These are phyloP conservation scores for Palythoa heliodiscus DNA, from an alignment of 92 coral and sea anemone species.

Conservation along the genomic window DNA sequence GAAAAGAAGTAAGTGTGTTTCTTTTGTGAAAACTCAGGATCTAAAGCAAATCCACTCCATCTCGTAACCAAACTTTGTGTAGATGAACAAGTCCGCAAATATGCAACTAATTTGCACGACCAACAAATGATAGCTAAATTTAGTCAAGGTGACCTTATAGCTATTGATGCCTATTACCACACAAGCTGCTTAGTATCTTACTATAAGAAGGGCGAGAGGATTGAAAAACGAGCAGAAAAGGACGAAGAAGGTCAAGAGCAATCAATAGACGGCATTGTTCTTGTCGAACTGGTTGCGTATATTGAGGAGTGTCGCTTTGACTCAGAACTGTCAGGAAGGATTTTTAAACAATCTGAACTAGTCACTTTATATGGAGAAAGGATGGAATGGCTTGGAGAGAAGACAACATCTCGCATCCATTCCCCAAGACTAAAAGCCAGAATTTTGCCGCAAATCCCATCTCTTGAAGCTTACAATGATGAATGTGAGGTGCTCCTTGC, in stretches of 20 bases:
- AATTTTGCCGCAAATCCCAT: conserved; percentile 53
- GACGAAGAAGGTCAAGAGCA: neutral
- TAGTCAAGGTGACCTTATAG: neutral
- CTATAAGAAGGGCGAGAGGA: neutral
- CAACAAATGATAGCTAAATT: too few relatives aligned
- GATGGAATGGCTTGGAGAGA: conserved; percentile 45
- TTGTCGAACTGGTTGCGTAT: conserved; percentile 63
- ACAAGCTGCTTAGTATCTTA: neutral
- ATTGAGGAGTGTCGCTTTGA: conserved; percentile 55
- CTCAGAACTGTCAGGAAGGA: conserved; percentile 19
- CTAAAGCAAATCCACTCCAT: too few relatives aligned
- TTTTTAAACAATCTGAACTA: conserved; percentile 52
- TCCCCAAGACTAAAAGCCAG: conserved; percentile 57
- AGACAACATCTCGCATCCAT: conserved; percentile 32
- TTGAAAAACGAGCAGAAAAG: neutral
- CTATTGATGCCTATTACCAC: neutral
- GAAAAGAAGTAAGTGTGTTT: neutral
- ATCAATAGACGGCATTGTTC: neutral
- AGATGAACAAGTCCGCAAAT: too few relatives aligned
- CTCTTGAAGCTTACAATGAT: conserved; percentile 25
- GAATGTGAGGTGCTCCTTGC: conserved; percentile 19
- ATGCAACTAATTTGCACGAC: too few relatives aligned
- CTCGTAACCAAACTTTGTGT: too few relatives aligned
- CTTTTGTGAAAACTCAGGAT: too few relatives aligned
- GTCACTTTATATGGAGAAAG: conserved; percentile 31